Conservation (phyloP, 2,888 invertebrate species). For the Sminthurinus aureus region DNA sequence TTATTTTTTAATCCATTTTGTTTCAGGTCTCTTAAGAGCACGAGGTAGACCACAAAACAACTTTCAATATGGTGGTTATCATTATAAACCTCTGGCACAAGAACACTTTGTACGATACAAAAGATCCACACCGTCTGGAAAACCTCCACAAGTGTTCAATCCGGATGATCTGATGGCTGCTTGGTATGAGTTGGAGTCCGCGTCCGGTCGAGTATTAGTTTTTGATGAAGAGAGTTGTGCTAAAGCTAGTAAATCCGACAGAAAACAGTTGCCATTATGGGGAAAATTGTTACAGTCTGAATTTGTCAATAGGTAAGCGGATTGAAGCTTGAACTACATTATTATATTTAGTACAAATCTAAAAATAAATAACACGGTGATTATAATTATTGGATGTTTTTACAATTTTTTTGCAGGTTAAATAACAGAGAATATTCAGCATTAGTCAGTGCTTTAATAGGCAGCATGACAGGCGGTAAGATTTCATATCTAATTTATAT, state of each 20-base stretch:
- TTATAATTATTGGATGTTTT: not conserved
- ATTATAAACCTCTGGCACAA: not conserved
- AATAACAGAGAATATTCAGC: slow-evolving; percentile 40
- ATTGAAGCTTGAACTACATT: not conserved
- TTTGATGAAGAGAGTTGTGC: slow-evolving; percentile 44
- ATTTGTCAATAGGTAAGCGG: slow-evolving; percentile 17
- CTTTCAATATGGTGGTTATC: not conserved
- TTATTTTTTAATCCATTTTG: too few species aligned
- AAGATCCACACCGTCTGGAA: not conserved
- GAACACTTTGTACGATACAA: slow-evolving; percentile 18
- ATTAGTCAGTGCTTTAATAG: slow-evolving; percentile 52
- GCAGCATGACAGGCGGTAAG: slow-evolving; percentile 49
- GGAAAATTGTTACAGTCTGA: slow-evolving; percentile 28
- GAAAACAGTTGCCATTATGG: slow-evolving; percentile 25
- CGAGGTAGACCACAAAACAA: not conserved
- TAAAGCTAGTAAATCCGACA: slow-evolving; percentile 26
- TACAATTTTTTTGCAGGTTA: not conserved
- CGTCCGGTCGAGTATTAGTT: slow-evolving; percentile 30
- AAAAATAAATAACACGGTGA: not conserved
- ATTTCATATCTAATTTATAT: slow-evolving; percentile 49
- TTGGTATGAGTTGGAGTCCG: slow-evolving; percentile 42
- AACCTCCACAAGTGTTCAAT: slow-evolving; percentile 12
- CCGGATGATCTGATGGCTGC: slow-evolving; percentile 40
- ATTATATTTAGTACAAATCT: not conserved
- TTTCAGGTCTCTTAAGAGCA: not conserved